A percentile compares a stretch with the other conserved stretches of the same genome.
Conservation (phyloP, 2,797 vertebrate species). For the Hipposideros larvatus region DNA sequence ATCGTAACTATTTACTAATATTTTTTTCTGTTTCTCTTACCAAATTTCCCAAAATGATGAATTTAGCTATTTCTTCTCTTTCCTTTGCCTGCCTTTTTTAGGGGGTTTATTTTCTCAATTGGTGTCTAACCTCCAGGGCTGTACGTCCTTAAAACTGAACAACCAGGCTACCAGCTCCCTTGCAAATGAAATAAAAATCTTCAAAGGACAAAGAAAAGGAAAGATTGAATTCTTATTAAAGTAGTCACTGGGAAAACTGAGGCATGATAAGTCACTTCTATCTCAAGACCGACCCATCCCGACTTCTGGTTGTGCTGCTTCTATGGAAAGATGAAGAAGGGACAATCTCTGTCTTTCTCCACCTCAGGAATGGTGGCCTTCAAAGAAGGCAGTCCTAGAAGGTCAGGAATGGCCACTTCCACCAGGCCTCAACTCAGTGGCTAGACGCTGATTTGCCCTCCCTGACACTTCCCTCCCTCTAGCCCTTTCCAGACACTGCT, state of each 20-base stretch:
- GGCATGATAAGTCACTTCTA: neutral
- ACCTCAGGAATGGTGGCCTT: neutral
- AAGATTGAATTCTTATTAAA: neutral
- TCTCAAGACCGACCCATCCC: neutral
- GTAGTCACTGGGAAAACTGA: neutral
- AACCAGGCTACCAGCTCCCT: neutral
- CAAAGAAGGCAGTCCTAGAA: neutral
- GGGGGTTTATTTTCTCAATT: neutral
- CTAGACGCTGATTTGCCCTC: neutral
- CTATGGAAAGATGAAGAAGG: neutral
- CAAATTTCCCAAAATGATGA: neutral
- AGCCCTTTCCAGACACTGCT: neutral
- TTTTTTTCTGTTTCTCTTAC: conserved; percentile 33
- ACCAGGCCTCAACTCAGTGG: neutral
- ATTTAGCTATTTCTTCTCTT: neutral
- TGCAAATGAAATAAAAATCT: neutral
- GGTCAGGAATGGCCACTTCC: neutral
- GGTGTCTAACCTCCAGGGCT: neutral
- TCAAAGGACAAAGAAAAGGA: conserved; percentile 8
- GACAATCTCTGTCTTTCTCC: neutral
- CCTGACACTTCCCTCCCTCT: neutral
- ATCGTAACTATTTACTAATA: neutral
- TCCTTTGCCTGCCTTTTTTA: neutral
- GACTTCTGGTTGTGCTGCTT: neutral
- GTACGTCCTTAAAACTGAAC: neutral